Percentiles rank a stretch among this genome's conserved stretches.
phyloP scores from a whole-genome alignment of 2,113 vertebrate genomes.

The Oryzias melastigma region DNA sequence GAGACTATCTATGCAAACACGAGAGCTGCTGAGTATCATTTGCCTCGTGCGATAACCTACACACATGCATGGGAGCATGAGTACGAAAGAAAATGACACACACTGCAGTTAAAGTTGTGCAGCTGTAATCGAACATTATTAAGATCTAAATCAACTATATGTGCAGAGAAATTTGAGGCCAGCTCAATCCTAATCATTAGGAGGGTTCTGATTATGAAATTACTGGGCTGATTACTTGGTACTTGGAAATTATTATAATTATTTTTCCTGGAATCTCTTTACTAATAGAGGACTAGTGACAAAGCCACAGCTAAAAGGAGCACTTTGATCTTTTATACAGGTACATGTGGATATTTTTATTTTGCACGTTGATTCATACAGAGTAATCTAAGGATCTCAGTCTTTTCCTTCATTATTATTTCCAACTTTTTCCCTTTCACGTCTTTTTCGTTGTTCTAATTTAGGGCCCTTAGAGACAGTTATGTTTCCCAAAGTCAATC shows the following conservation, averaged over 20 bases:
- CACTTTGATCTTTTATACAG: too few species aligned
- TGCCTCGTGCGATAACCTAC: background rate
- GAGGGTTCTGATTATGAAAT: constrained; percentile 13
- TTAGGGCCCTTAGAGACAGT: too few species aligned
- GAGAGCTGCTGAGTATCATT: constrained; percentile 9
- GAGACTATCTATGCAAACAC: background rate
- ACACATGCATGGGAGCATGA: constrained; percentile 1
- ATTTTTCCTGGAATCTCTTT: background rate
- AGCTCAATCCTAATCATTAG: constrained; percentile 3
- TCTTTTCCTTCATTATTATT: too few species aligned
- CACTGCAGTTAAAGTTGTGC: background rate
- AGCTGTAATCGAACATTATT: constrained; percentile 15
- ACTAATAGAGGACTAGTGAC: background rate
- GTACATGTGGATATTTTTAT: too few species aligned
- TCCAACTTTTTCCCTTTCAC: too few species aligned
- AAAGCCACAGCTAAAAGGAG: too few species aligned
- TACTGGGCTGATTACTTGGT: constrained; percentile 4
- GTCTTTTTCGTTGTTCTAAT: too few species aligned
- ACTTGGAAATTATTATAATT: background rate
- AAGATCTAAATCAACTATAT: constrained; percentile 28
- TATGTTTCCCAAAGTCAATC: too few species aligned
- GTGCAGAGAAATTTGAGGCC: constrained; percentile 6
- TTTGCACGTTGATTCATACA: too few species aligned
- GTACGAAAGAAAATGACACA: constrained; percentile 5
- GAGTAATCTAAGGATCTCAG: too few species aligned